Conservation (phyloP, 2,113 vertebrate species). For the Pygoscelis adeliae region DNA sequence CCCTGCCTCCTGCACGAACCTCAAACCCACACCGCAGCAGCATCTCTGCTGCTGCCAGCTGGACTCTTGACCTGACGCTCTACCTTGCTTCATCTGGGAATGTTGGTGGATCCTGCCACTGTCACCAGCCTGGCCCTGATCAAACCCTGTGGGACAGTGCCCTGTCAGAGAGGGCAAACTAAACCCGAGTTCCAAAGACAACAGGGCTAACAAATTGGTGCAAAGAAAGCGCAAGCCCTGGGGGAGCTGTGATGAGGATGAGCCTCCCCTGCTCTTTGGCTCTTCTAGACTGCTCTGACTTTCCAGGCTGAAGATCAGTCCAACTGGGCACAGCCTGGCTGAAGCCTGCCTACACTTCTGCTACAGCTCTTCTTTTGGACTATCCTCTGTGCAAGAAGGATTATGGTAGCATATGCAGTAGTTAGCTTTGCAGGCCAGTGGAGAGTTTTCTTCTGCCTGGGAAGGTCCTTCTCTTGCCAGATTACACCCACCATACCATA, state of each 20-base stretch:
- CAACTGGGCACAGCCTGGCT: fast-evolving
- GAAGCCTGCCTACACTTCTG: not conserved
- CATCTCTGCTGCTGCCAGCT: not conserved
- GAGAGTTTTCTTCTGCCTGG: not conserved
- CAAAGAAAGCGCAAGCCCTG: not conserved
- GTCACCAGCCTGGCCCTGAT: fast-evolving
- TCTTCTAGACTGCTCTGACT: not conserved
- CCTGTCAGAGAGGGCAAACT: not conserved
- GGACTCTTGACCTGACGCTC: not conserved
- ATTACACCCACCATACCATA: not conserved
- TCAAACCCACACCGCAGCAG: not conserved
- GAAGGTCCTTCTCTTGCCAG: not conserved
- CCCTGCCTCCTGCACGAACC: not conserved
- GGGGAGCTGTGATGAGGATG: not conserved
- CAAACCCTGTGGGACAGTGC: fast-evolving
- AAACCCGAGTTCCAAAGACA: not conserved
- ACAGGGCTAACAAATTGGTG: not conserved
- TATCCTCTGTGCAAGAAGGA: not conserved
- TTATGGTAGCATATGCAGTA: not conserved
- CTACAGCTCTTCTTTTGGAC: not conserved
- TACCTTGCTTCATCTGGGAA: not conserved
- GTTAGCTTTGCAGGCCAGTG: not conserved
- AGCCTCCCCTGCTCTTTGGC: not conserved
- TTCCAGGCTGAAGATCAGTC: not conserved
- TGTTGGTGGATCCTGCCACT: not conserved